These are phyloP conservation scores for Antechinus stuartii DNA, from an alignment of 2,113 vertebrate species.

Conservation along the genomic window DNA sequence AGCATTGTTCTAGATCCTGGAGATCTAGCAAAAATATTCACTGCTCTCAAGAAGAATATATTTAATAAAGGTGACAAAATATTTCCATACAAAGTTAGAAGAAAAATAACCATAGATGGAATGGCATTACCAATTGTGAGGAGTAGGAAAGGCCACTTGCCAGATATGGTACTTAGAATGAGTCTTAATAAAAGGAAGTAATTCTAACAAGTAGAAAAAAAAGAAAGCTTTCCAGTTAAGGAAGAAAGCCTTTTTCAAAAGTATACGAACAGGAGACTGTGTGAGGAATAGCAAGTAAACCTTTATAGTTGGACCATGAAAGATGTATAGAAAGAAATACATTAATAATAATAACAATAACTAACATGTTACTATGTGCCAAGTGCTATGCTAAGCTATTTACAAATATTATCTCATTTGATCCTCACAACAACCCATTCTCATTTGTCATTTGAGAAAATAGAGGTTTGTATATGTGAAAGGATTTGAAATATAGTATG, in stretches of 20 bases:
- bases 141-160: neutral
- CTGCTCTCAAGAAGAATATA: neutral
- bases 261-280: too few relatives aligned
- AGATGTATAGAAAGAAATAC: too few relatives aligned
- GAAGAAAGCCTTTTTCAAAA: neutral
- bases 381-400: too few relatives aligned
- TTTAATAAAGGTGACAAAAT: neutral
- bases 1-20: neutral
- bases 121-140: neutral
- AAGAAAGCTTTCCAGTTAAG: neutral
- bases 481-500: neutral
- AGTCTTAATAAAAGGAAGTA: neutral
- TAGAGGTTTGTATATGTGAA: neutral
- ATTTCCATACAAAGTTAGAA: neutral
- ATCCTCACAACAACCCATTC: too few relatives aligned
- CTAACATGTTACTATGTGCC: neutral
- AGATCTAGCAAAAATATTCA: neutral
- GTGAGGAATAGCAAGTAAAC: too few relatives aligned
- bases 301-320: too few relatives aligned
- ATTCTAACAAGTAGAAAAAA: neutral
- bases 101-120: neutral
- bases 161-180: neutral
- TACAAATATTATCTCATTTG: too few relatives aligned
- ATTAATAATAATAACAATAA: too few relatives aligned
- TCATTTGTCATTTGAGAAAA: too few relatives aligned